A percentile compares a stretch with the other conserved stretches of the same genome.
phyloP scores from a whole-genome alignment of 92 coral and sea anemone genomes.

The Heliopora coerulea region DNA sequence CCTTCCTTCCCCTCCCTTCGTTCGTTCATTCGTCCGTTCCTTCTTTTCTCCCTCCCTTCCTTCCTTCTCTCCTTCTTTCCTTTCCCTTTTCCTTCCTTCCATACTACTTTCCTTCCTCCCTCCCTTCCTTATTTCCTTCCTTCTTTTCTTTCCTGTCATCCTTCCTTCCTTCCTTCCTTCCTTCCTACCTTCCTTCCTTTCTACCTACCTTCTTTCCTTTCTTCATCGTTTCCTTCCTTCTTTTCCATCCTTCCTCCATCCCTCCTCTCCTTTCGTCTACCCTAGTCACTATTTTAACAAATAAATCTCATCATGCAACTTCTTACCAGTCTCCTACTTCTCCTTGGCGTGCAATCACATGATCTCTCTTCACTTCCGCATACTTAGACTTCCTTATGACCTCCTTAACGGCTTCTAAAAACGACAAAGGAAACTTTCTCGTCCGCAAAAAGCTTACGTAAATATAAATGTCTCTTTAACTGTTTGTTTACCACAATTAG shows the following conservation, averaged over 20 bases:
- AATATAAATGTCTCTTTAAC: too few species aligned
- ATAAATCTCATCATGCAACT: not conserved
- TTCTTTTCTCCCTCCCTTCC: constrained; percentile 1
- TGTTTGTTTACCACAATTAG: too few species aligned
- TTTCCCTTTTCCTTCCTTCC: not conserved
- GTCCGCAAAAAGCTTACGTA: too few species aligned
- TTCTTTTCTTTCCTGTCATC: not conserved
- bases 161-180: constrained; percentile 9
- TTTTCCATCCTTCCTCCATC: not conserved
- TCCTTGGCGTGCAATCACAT: constrained; percentile 80
- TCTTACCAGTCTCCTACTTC: constrained; percentile 86
- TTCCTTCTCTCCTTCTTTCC: not conserved
- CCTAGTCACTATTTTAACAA: not conserved
- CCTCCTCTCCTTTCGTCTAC: not conserved
- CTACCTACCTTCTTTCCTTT: not conserved
- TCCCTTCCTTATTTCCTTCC: not conserved
- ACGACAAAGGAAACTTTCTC: not conserved
- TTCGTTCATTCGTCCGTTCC: not conserved
- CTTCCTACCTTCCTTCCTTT: constrained; percentile 5
- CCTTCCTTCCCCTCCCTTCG: constrained; percentile 1
- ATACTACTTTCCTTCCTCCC: not conserved
- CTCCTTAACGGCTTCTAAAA: constrained; percentile 62
- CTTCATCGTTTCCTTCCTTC: not conserved
- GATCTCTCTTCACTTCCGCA: constrained; percentile 67
- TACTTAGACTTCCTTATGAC: constrained; percentile 69